A percentile compares a stretch with the other conserved stretches of the same genome.
Evolutionary conservation across 2,113 vertebrate species (phyloP).

Genomic region (Nothobranchius kuhntae): DNA sequence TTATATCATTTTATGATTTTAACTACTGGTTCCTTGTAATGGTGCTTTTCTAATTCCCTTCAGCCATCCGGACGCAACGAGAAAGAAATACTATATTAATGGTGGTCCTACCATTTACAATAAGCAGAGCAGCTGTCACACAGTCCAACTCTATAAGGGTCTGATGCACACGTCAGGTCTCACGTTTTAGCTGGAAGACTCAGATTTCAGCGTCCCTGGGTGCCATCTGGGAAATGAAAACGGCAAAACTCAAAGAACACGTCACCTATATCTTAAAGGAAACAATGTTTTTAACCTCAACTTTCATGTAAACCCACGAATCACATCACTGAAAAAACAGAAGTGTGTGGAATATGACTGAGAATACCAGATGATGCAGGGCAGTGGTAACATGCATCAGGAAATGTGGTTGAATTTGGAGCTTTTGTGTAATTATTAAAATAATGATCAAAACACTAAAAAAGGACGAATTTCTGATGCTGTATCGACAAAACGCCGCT

Average conservation of each 20-base stretch:
- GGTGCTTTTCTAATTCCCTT: background rate
- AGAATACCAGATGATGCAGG: background rate
- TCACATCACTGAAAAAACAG: background rate
- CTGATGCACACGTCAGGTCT: conserved; percentile 35
- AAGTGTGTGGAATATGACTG: background rate
- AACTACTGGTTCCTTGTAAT: background rate
- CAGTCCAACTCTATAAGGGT: conserved; percentile 4
- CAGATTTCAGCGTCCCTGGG: conserved; percentile 28
- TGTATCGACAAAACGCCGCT: background rate
- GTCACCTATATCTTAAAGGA: background rate
- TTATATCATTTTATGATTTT: background rate
- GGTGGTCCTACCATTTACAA: background rate
- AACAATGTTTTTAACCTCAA: background rate
- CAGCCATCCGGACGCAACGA: background rate
- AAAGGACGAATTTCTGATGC: background rate
- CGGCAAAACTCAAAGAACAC: background rate
- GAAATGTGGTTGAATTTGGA: no score
- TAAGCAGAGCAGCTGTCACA: conserved; percentile 34
- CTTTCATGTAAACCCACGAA: background rate
- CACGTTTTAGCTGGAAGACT: conserved; percentile 35
- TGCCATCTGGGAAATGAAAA: conserved; percentile 35
- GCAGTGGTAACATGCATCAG: no score
- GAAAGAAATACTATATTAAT: background rate
- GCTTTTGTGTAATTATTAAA: no score
- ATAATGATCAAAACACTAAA: background rate